Conservation (phyloP, 2,888 invertebrate genomes). For the Polymixis lichenea region DNA sequence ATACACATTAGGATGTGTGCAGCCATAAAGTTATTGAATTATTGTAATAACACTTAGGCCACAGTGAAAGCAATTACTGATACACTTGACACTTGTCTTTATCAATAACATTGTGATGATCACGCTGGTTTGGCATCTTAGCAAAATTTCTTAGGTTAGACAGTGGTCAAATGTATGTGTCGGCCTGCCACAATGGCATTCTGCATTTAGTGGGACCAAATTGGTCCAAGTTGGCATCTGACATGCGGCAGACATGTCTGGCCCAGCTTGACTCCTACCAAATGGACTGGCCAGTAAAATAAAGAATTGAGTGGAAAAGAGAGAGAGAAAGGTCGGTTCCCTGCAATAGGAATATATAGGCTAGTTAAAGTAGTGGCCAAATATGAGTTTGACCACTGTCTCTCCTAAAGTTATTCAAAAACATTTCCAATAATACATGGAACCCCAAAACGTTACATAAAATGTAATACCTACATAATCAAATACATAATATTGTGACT, state of each 20-base stretch:
- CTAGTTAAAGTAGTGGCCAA: background rate
- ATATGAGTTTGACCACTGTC: constrained; percentile 7
- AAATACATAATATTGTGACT: constrained; percentile 52
- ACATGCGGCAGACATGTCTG: too few relatives aligned
- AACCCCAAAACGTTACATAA: constrained; percentile 17
- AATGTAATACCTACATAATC: constrained; percentile 32
- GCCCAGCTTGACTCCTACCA: too few relatives aligned
- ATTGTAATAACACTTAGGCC: constrained; percentile 60
- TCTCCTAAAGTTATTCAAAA: constrained; percentile 14
- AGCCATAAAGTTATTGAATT: constrained; percentile 20
- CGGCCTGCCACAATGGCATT: too few relatives aligned
- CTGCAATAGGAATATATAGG: too few relatives aligned
- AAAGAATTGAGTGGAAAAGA: too few relatives aligned
- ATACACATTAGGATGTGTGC: constrained; percentile 48
- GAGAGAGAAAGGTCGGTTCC: too few relatives aligned
- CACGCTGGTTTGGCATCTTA: constrained; percentile 47
- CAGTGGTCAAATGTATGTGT: too few relatives aligned
- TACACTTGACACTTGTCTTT: constrained; percentile 12
- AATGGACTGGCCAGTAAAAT: too few relatives aligned
- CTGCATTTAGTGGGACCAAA: too few relatives aligned
- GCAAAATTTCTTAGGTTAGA: background rate
- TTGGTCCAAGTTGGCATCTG: too few relatives aligned
- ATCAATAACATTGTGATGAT: constrained; percentile 60
- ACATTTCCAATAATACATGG: constrained; percentile 14
- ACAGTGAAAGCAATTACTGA: constrained; percentile 31